phyloP scores from a whole-genome alignment of 1,140 invertebrate species.

The Macrobrachium nipponense region DNA sequence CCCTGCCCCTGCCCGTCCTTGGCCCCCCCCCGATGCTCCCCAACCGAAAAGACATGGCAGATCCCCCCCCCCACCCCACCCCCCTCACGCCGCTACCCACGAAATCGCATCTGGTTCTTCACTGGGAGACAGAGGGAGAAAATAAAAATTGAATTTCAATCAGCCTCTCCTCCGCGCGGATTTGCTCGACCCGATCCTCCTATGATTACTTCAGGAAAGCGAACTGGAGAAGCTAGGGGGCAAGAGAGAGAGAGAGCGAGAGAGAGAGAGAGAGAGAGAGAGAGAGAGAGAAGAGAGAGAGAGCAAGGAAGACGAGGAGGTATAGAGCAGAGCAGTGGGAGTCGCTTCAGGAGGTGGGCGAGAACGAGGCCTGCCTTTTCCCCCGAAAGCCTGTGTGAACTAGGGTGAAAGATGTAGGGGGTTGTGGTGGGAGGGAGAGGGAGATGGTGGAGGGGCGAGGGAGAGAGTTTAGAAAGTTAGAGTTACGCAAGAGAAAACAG shows the following conservation, averaged over 20 bases:
- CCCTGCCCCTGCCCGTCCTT: too few relatives aligned
- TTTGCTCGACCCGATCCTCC: constrained; percentile 37
- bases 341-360: background rate
- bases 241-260: background rate
- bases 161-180: constrained; percentile 45
- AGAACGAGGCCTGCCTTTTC: too few relatives aligned
- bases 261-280: background rate
- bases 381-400: too few relatives aligned
- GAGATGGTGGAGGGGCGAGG: background rate
- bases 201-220: constrained; percentile 40
- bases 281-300: background rate
- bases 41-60: background rate
- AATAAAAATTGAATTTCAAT: constrained; percentile 59
- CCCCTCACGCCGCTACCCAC: constrained; percentile 21
- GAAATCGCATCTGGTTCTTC: constrained; percentile 47
- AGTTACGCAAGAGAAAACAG: background rate
- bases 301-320: background rate
- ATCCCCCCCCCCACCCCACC: background rate
- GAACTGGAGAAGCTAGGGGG: background rate
- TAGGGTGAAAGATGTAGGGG: background rate
- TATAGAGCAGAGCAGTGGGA: background rate
- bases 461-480: background rate
- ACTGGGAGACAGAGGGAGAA: constrained; percentile 40
- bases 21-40: background rate
- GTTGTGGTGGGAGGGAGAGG: background rate